Base-by-base conservation (phyloP, 2,888 invertebrate genomes). In the Lamellibrachia columna region DNA sequence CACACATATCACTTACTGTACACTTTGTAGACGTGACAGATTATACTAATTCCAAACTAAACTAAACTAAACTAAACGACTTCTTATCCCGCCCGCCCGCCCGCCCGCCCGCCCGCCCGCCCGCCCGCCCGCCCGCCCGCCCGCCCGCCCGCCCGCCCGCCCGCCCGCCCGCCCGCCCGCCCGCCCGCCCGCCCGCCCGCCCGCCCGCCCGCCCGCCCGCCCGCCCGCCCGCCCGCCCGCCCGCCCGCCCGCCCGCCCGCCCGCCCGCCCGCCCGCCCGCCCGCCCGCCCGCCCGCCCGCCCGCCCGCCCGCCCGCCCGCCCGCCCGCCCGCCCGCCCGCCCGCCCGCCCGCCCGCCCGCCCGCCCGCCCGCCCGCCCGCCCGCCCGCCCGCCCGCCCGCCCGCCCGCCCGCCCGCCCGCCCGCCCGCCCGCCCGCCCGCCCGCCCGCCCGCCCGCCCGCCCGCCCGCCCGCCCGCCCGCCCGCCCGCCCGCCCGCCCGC, bases 71-170 rank as follows among this genome's bases (percentile, higher is more conserved):
- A 40, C 40, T 40, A 40, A 40, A 11, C 91, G 91, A 28, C 91
- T 52, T 3, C 15, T 3, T 15, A 52, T 91, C 91, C 0, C 53
- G 91, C 40, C 91, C 91, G 91, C 40, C 91, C 91, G 58, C 15
- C 58, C 58, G 58, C 8, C 58, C 58, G 58, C 15, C 58, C 58
- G 58, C 15, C 58, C 58, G 91, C 40, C 91, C 91, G 91, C 40
- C 91, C 91, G 91, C 40, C 91, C 91, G 91, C 40, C 91, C 91
- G 91, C 40, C 91, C 91, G 91, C 40, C 91, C 91, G 91, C 40
- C 91, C 91, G 91, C 40, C 91, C 91, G 91, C 40, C 91, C 91
- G 91, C 40, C 91, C 91, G 91, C 40, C 91, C 91, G 91, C 40
- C 91, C 91, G 91, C 40, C 91, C 91, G 91, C 40, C 91, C 91